phyloP scores from a whole-genome alignment of 2,888 invertebrate species.

The Melinaea menophilus region DNA sequence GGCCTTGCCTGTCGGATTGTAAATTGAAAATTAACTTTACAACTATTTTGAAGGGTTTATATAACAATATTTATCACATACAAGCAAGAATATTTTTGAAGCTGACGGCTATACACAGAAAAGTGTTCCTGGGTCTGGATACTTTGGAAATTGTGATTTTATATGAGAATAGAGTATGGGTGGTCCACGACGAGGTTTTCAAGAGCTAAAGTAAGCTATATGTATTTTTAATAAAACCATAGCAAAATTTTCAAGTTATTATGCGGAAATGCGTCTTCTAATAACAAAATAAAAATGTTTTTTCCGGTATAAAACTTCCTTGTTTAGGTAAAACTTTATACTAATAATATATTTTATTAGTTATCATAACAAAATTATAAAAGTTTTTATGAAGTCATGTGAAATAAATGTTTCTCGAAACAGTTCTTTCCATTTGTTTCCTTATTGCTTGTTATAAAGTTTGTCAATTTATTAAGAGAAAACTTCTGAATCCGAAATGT shows the following conservation, averaged over 20 bases:
- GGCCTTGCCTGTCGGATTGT: too few species aligned
- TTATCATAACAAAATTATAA: slow-evolving; percentile 1
- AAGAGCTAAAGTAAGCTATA: slow-evolving; percentile 86
- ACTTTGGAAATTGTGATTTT: slow-evolving; percentile 91
- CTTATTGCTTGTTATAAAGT: slow-evolving; percentile 2
- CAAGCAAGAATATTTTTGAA: slow-evolving; percentile 34
- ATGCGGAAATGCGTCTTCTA: not conserved
- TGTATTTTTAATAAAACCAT: slow-evolving; percentile 15
- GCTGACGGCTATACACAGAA: slow-evolving; percentile 84
- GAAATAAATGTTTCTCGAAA: not conserved
- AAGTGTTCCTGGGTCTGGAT: slow-evolving; percentile 91
- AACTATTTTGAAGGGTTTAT: too few species aligned
- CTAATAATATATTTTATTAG: too few species aligned
- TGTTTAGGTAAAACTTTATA: too few species aligned
- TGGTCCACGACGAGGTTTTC: slow-evolving; percentile 90
- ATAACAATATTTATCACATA: not conserved
- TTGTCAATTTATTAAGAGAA: slow-evolving; percentile 4
- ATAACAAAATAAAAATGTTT: too few species aligned
- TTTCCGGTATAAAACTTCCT: too few species aligned
- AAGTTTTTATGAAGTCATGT: not conserved
- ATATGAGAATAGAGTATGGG: slow-evolving; percentile 90
- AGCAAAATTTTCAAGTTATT: not conserved
- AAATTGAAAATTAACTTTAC: too few species aligned
- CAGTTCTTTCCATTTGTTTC: slow-evolving; percentile 1
- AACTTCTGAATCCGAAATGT: slow-evolving; percentile 6